Conservation (phyloP, 2,113 vertebrate species). For the Gallinago jamesoni region DNA sequence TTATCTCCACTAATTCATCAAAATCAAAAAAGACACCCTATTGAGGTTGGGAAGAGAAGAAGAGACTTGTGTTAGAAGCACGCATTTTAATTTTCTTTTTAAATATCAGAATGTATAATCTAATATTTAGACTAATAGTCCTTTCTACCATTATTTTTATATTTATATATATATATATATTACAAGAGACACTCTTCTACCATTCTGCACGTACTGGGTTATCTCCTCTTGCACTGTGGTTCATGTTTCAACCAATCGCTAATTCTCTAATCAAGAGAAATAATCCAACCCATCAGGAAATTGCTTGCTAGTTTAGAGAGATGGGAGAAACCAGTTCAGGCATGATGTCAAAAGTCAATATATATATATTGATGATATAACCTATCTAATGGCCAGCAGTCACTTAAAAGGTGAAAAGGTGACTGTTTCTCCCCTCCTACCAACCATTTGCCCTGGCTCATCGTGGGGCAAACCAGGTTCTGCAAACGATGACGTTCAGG, state of each 20-base stretch:
- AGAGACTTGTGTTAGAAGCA: background rate
- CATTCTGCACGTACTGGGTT: rapidly evolving
- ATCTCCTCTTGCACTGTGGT: background rate
- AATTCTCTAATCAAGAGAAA: background rate
- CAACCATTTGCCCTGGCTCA: rapidly evolving
- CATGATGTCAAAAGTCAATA: background rate
- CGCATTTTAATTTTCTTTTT: background rate
- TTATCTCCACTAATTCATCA: background rate
- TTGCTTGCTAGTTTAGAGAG: background rate
- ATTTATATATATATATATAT: rapidly evolving
- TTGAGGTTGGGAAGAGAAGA: background rate
- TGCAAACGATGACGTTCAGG: background rate
- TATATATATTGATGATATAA: too few relatives aligned
- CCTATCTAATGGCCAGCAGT: background rate
- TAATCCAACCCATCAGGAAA: background rate
- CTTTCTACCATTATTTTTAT: background rate
- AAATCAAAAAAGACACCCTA: background rate
- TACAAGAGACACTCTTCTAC: background rate
- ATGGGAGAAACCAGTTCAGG: background rate
- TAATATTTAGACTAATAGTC: background rate
- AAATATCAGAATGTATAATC: background rate
- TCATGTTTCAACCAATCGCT: too few relatives aligned
- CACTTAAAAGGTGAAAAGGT: background rate
- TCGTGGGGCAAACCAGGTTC: background rate
- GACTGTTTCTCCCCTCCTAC: rapidly evolving